These are phyloP conservation scores for Drymodes brunneopygia DNA, from an alignment of 2,113 vertebrate species.

Conservation along the genomic window DNA sequence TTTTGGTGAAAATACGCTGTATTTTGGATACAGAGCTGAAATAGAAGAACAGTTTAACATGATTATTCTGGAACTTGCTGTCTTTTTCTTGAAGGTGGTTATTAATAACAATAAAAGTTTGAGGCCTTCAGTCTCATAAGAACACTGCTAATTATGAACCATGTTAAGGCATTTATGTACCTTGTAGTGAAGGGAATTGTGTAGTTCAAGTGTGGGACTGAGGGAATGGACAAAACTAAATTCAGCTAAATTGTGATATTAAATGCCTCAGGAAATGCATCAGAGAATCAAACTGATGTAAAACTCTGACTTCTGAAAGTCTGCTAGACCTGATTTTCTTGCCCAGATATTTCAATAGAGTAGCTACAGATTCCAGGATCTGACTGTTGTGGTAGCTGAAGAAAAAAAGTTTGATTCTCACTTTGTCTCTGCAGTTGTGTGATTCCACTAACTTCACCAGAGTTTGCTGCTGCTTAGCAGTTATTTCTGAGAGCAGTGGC, in stretches of 20 bases:
- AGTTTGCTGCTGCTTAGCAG: neutral
- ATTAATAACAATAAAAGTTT: neutral
- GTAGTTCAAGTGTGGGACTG: rapidly evolving
- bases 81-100: neutral
- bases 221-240: neutral
- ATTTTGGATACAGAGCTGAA: neutral
- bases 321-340: neutral
- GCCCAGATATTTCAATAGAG: neutral
- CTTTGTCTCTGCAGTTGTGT: neutral
- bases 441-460: neutral
- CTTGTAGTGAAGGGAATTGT: neutral
- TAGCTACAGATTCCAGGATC: neutral
- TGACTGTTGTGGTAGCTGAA: neutral
- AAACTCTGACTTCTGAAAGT: neutral
- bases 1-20: neutral
- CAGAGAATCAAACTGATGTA: neutral
- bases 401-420: neutral
- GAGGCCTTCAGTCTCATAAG: neutral
- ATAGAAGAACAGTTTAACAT: neutral
- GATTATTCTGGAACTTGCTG: neutral
- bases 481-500: neutral
- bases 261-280: neutral
- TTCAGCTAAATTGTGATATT: neutral
- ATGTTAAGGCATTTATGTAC: neutral
- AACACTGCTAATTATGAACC: neutral